Percentiles rank a stretch among this genome's conserved stretches.
phyloP scores from a whole-genome alignment of 2,797 vertebrate species.

The Scomberomorus guttatus region DNA sequence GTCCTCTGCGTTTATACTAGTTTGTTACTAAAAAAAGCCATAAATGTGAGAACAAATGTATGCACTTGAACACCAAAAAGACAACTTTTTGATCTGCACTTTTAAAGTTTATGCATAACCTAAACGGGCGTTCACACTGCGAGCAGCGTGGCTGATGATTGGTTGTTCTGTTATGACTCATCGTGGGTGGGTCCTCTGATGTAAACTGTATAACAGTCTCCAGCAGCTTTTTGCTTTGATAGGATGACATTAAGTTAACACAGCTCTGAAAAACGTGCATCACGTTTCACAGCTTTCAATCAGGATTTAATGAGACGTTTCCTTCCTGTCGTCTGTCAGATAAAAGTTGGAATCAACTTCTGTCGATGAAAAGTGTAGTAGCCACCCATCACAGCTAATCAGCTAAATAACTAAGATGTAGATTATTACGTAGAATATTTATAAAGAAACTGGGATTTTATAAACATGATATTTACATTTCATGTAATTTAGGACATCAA shows the following conservation, averaged over 20 bases:
- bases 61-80: constrained; percentile 85
- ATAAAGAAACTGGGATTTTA: neutral
- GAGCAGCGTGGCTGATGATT: neutral
- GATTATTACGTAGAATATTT: constrained; percentile 9
- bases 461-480: neutral
- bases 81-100: constrained; percentile 79
- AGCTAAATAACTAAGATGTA: constrained; percentile 3
- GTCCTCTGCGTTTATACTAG: constrained; percentile 33
- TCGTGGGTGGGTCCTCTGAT: neutral
- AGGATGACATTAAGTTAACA: neutral
- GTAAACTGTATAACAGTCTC: neutral
- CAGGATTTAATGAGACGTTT: neutral
- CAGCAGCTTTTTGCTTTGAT: neutral
- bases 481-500: neutral
- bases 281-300: neutral
- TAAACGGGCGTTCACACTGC: constrained; percentile 41
- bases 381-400: neutral
- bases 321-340: too few species aligned
- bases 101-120: constrained; percentile 76
- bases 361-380: neutral
- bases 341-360: neutral
- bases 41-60: constrained; percentile 84
- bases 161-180: neutral
- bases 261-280: neutral
- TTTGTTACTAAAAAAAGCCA: constrained; percentile 72